Conservation (phyloP, 1,140 invertebrate species). For the Bombus sibiricus region DNA sequence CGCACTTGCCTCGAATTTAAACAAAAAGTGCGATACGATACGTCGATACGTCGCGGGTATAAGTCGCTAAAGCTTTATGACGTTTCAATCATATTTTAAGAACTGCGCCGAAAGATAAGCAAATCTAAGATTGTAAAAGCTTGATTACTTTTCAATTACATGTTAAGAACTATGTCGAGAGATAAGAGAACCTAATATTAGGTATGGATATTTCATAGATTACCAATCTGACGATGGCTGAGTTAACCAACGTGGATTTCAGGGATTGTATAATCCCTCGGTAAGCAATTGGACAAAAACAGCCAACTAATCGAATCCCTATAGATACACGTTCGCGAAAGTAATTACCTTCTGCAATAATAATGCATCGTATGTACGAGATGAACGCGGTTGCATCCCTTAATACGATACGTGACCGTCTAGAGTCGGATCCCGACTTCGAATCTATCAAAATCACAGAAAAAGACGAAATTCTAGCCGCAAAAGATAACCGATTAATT, state of each 20-base stretch:
- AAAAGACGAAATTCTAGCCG: no score
- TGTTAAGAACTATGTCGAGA: background rate
- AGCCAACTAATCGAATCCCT: conserved; percentile 48
- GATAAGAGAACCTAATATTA: background rate
- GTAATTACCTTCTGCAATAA: conserved; percentile 40
- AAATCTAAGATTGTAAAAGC: background rate
- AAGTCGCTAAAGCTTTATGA: background rate
- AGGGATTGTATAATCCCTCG: background rate
- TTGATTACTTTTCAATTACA: background rate
- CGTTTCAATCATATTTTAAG: background rate
- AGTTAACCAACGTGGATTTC: conserved; percentile 10
- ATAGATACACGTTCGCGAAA: conserved; percentile 15
- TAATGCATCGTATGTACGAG: conserved; percentile 20
- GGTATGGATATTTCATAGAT: background rate
- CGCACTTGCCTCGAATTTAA: conserved; percentile 9
- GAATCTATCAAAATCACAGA: background rate
- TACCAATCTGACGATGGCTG: background rate
- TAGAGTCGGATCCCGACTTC: background rate
- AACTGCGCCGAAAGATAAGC: background rate
- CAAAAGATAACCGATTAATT: background rate
- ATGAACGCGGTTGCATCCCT: conserved; percentile 41
- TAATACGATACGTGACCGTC: conserved; percentile 57
- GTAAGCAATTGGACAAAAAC: background rate
- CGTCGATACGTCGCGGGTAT: background rate
- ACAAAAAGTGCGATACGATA: background rate